Evolutionary conservation across 2,797 vertebrate genomes (phyloP), one percentile per base, ranked within the genome.

Genomic region (Remorina albescens): DNA sequence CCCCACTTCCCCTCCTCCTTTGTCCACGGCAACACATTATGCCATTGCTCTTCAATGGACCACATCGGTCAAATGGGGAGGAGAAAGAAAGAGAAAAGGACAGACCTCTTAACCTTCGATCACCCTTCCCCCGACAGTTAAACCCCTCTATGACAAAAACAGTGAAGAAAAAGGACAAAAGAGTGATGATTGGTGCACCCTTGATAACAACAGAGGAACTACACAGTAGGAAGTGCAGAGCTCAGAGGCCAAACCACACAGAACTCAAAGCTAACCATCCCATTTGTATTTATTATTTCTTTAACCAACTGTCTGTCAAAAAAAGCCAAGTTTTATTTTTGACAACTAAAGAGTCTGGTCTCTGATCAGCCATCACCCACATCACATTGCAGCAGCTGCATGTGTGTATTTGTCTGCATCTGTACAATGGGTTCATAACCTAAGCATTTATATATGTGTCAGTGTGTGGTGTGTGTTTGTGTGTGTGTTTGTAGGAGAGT

Each of bases 331-430:
- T 82, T 87, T 83, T 82, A 75, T 86, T 80, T 89, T 82, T 76
- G 61, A 50, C 49, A 2, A 69, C 56, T 85, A 42, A 77, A 81
- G 82, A 51, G 78, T 60, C 74, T 56, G 9, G 77, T 47, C 88
- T 93, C 88, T 90, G 92, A 93, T 92, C 87, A 76, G 73, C 83
- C 83, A 50, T 83, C 90, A 90, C 88, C 89, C 90, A 83, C 89
- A 89, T 74, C 88, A 76, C 78, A 69, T 49, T 67, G 84, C 79
- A 76, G 85, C 78, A 80, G 87, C 83, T 80, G 82, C 82, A 21
- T 76, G 51, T 73, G 67, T 80, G 72, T 85, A 83, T 89, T 83
- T 89, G 72, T 81, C 83, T 83, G 67, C 58, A 82, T 78, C 79
- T 67, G 78, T 78, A 78, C 77, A 19, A 82, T 54, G 80, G 71